Percentiles rank a stretch among this genome's conserved stretches.
Conservation (phyloP, 37 sponge, comb jelly and placozoan species). For the Mnemiopsis leidyi region DNA sequence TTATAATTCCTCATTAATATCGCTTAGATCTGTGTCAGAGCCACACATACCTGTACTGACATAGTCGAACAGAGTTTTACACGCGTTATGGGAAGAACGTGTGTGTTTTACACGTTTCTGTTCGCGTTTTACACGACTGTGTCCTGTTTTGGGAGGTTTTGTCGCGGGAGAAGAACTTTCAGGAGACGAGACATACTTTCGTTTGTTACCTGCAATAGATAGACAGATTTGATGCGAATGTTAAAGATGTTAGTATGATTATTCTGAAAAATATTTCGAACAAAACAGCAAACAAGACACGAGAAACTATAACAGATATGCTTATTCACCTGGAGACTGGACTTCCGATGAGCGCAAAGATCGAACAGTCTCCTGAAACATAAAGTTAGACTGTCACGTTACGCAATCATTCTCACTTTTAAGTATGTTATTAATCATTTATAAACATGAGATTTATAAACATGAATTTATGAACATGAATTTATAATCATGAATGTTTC, state of each 20-base stretch:
- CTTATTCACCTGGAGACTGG: neutral
- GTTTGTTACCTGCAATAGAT: neutral
- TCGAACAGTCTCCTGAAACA: neutral
- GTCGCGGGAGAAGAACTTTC: constrained; percentile 31
- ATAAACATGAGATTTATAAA: too few relatives aligned
- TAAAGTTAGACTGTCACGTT: too few relatives aligned
- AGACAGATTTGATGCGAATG: neutral
- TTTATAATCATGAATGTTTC: too few relatives aligned
- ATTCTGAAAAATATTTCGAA: too few relatives aligned
- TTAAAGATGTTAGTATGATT: neutral
- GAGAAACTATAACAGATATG: neutral
- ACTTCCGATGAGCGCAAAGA: neutral
- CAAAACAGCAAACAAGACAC: neutral
- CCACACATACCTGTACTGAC: neutral
- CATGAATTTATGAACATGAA: too few relatives aligned
- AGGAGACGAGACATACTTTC: constrained; percentile 12
- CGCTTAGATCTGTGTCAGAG: neutral
- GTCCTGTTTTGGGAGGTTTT: constrained; percentile 42
- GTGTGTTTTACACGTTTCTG: neutral
- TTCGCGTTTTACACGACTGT: neutral
- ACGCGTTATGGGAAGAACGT: neutral
- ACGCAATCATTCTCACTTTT: too few relatives aligned
- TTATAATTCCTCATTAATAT: too few relatives aligned
- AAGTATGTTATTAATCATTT: too few relatives aligned
- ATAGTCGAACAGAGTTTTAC: constrained; percentile 43